Base-by-base conservation (phyloP, 2,113 vertebrate genomes). In the Heterocephalus glaber region DNA sequence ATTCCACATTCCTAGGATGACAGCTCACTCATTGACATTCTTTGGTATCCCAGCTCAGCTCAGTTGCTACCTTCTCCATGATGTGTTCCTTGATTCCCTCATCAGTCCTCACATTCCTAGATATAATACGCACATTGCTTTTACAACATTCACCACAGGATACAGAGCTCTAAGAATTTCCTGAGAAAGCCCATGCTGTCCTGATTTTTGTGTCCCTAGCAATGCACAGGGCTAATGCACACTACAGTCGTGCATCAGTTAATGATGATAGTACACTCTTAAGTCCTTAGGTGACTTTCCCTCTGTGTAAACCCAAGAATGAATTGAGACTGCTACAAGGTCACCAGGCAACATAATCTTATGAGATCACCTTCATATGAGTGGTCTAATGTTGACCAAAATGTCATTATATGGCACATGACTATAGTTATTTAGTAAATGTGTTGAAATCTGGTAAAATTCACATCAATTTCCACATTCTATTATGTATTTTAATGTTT, bases 381-480 rank as follows among this genome's bases (percentile, higher is more conserved):
- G 20, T 35, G 58, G 19, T 49, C 35, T 28, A 30, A 35, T 28
- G 6, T 83, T 54, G n/a, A n/a, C 17, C 44, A 56, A 82, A 94
- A 65, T 56, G 22, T 70, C 19, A 70, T 41, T 38, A 5, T 41
- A 10, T 11, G 44, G 41, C 49, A 5, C 41, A 33, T 70, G 61
- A 60, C 52, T 14, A 6, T 1, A 61, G 63, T 70, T 76, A 82
- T 60, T 63, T 90, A 56, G 26, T 49, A 49, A 70, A 8, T 54
- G 49, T n/a, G 49, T 72, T 92, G 79, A 86, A 41, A 56, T 86
- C 47, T 77, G 74, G 68, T 35, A 44, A 82, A 89, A 60, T 66
- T 80, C 3, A 61, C 54, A 35, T 82, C 54, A 84, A 11, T 63
- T 90, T 47, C 41, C 20, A 68, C 61, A 54, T 68, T 72, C 65